phyloP scores from a whole-genome alignment of 2,888 invertebrate species.

The Apodemia zela region DNA sequence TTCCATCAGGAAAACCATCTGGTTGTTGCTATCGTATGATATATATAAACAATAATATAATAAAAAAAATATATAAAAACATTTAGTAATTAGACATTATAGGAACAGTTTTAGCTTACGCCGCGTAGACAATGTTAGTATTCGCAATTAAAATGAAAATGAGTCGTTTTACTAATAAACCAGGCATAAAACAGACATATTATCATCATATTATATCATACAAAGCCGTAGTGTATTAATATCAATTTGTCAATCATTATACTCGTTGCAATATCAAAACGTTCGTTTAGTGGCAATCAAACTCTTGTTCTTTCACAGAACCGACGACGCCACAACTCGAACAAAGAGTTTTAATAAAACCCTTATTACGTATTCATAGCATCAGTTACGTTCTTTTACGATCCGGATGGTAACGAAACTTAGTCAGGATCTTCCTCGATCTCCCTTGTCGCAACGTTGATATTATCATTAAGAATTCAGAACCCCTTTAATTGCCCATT shows the following conservation, averaged over 20 bases:
- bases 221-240: neutral
- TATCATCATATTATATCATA: too few relatives aligned
- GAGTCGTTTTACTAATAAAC: too few relatives aligned
- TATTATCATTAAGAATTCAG: slow-evolving; percentile 48
- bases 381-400: slow-evolving; percentile 71
- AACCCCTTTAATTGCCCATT: slow-evolving; percentile 2
- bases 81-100: too few relatives aligned
- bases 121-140: too few relatives aligned
- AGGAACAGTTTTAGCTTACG: too few relatives aligned
- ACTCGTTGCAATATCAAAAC: neutral
- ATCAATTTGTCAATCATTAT: neutral
- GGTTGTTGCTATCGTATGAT: too few relatives aligned
- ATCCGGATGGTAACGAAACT: slow-evolving; percentile 57
- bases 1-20: too few relatives aligned
- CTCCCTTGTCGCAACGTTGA: slow-evolving; percentile 53
- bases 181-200: too few relatives aligned
- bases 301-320: neutral
- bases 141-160: too few relatives aligned
- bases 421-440: slow-evolving; percentile 46
- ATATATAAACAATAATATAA: too few relatives aligned
- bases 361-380: slow-evolving; percentile 75
- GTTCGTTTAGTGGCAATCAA: neutral
- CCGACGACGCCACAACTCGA: slow-evolving; percentile 46
- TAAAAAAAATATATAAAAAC: too few relatives aligned
- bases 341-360: slow-evolving; percentile 77